These are phyloP conservation scores for Pygoscelis antarcticus DNA, from an alignment of 2,113 vertebrate genomes.

Conservation along the genomic window DNA sequence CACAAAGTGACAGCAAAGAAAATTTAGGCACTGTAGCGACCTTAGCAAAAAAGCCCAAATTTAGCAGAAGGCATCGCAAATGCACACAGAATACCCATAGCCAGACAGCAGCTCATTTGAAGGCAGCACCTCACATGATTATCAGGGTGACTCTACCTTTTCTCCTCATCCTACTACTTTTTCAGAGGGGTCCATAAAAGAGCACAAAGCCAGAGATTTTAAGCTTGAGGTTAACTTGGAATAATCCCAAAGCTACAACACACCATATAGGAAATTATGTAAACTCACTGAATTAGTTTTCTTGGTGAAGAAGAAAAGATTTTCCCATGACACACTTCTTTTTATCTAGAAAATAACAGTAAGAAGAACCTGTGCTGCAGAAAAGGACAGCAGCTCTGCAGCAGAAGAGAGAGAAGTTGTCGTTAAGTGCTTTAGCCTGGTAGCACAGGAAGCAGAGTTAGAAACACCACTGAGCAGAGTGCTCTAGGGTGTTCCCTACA, in stretches of 20 bases:
- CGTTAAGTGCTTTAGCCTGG: background rate
- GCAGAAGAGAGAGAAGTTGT: background rate
- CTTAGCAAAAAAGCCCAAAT: background rate
- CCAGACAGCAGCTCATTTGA: background rate
- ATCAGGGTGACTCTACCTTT: background rate
- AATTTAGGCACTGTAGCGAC: background rate
- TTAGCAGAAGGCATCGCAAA: background rate
- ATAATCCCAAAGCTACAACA: background rate
- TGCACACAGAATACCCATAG: background rate
- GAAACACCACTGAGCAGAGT: accelerated
- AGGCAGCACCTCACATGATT: background rate
- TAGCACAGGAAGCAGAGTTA: background rate
- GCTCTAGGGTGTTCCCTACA: background rate
- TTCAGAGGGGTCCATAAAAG: background rate
- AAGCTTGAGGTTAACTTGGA: background rate
- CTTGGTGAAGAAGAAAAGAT: background rate
- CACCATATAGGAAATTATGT: background rate
- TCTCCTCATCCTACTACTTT: background rate
- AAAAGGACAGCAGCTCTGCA: background rate
- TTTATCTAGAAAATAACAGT: background rate
- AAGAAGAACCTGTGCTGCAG: background rate
- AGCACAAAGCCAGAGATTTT: background rate
- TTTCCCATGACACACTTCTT: background rate
- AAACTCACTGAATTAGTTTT: background rate
- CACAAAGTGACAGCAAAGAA: background rate